Evolutionary conservation across 2,113 vertebrate species (phyloP), one percentile per base, ranked within the genome.

Genomic region (Chaetorhynchus papuensis): DNA sequence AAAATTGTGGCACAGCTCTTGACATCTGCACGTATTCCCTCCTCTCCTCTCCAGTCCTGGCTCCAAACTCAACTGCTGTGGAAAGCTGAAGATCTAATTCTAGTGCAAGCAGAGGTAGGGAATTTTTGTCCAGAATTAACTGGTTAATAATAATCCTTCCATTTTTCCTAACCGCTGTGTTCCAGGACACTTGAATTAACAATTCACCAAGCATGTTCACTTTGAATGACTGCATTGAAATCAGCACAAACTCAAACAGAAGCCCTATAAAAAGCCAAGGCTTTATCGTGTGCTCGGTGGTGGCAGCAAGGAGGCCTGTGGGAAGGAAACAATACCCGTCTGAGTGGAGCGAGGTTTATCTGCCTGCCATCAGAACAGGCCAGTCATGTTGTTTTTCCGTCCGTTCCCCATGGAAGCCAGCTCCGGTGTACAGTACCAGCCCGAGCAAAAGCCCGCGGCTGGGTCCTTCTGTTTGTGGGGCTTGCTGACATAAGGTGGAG

Each of bases 401-500:
- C 95, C 89, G 93, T 33, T 49, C 94, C 91, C 93, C 79, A 15
- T 89, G 93, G 90, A 90, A 97, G 96, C 93, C 47, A 87, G 96
- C 89, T 90, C 92, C 83, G 80, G 97, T 98, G 98, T 98, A 98
- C 98, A 81, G 98, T 99, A 98, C 98, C 98, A 98, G 97, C 97
- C 97, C 14, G 98, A 97, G 98, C 98, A 95, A 98, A 96, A 98
- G 98, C 93, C 94, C 12, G 13, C 2, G 52, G 96, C 87, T 13
- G n/a, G 92, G 89, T 94, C 97, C 97, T 94, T 94, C 95, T 97
- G 98, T 99, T 99, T 98, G 98, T 98, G 94, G 94, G 97, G 76
- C 93, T 96, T 99, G 97, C 99, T 99, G 99, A 98, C 99, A 98
- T 97, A 99, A 98, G 99, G 99, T 96, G 99, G 98, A 97, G 98